phyloP scores from a whole-genome alignment of 2,888 invertebrate genomes.

The Tetrapedia diversipes region DNA sequence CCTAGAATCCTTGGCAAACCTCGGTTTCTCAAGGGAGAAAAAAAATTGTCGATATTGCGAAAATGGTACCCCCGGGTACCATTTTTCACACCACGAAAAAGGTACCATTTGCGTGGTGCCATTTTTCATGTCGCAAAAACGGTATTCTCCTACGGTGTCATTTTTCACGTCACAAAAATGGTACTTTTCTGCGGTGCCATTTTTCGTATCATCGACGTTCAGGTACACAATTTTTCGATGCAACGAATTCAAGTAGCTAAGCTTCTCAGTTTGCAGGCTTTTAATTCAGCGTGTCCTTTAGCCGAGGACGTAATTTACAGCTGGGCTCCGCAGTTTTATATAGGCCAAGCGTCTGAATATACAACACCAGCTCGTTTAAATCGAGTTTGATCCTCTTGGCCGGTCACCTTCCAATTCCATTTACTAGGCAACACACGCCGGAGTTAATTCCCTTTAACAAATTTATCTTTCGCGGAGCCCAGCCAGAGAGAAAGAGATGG shows the following conservation, averaged over 20 bases:
- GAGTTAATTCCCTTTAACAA: constrained; percentile 1
- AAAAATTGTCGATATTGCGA: too few relatives aligned
- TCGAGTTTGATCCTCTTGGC: constrained; percentile 13
- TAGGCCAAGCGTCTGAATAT: constrained; percentile 14
- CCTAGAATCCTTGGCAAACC: neutral
- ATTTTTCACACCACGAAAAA: neutral
- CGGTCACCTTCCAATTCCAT: constrained; percentile 18
- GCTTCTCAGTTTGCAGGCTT: neutral
- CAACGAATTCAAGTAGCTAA: neutral
- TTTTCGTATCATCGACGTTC: neutral
- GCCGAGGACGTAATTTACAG: neutral
- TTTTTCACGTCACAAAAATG: neutral
- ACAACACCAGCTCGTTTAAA: constrained; percentile 16
- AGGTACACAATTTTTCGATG: too few relatives aligned
- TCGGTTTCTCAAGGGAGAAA: too few relatives aligned
- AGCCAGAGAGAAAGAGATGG: too few relatives aligned
- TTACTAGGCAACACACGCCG: constrained; percentile 1
- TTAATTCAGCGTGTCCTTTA: neutral
- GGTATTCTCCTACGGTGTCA: neutral
- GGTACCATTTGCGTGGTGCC: neutral
- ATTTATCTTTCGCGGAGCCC: constrained; percentile 4
- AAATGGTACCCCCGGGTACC: neutral
- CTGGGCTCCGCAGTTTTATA: neutral
- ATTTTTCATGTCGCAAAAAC: neutral
- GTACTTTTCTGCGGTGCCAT: neutral